Evolutionary conservation across 1,140 invertebrate genomes (phyloP), one percentile per base, ranked within the genome.

Genomic region (Lucilia cuprina): DNA sequence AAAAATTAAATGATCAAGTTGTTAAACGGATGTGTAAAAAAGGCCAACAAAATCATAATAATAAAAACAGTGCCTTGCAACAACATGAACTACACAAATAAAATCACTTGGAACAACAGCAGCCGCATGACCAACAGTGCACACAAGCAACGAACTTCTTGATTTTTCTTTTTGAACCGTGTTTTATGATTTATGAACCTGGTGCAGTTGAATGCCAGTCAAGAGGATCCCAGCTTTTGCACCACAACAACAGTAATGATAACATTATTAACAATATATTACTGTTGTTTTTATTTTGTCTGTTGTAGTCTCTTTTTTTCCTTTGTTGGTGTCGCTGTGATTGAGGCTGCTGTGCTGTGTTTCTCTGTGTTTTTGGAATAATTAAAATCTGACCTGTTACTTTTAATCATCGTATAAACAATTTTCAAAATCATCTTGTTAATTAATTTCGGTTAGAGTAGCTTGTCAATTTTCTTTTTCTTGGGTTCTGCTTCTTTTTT

Each of bases 21-120:
- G 77, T 49, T 47, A 80, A 80, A 80, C n/a, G 77, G 77, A 80
- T 80, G n/a, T 80, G 8, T 80, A 49, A 80, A 50, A 78, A 80
- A 49, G 77, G 10, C 10, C 9, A 80, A 80, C 77, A 47, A 30
- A 10, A 80, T 21, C 41, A 34, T 70, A 21, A 70, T 21, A 70
- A 17, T 41, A 41, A 41, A 41, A 41, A 41, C 41, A 41, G 41
- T 41, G 5, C 25, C 7, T 41, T 41, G 14, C 55, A 60, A 60
- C 55, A 60, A 60, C 14, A 60, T n/a, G n/a, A 60, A 60, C 55
- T 17, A 60, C 55, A 60, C 14, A 41, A 41, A 55, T n/a, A 70
- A 70, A 7, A 70, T 21, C 65, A 21, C 3, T 17, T 70, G 19
- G 17, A 25, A 25, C 65, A 70, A n/a, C 65, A 70, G 65, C 60